These are phyloP conservation scores for Siniperca scherzeri DNA, from an alignment of 2,797 vertebrate genomes.

Conservation along the genomic window DNA sequence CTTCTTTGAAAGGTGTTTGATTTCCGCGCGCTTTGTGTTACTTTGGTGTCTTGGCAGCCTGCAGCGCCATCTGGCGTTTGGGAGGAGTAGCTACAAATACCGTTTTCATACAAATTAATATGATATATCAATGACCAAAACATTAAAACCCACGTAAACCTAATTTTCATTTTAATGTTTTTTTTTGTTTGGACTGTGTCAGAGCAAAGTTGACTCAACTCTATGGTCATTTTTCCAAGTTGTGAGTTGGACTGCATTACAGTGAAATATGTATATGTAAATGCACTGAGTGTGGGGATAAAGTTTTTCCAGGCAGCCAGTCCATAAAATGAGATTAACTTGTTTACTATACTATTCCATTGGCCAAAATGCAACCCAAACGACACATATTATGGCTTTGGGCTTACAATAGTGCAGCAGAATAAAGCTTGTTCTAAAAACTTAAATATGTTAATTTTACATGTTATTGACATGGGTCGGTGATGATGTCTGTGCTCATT, in stretches of 20 bases:
- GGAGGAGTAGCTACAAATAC: slow-evolving; percentile 40
- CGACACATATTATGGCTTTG: not conserved
- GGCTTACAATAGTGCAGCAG: not conserved
- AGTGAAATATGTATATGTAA: not conserved
- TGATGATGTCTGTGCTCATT: not conserved
- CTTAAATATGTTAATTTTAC: not conserved
- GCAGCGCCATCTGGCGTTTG: slow-evolving; percentile 38
- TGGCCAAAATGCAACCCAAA: not conserved
- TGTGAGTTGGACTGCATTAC: not conserved
- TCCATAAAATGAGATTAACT: not conserved
- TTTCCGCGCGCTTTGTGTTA: slow-evolving; percentile 28
- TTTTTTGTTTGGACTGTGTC: not conserved
- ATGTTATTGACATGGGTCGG: not conserved
- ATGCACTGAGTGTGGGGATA: too few species aligned
- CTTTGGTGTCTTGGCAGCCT: fast-evolving
- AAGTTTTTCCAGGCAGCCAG: not conserved
- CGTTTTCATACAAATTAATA: not conserved
- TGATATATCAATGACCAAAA: not conserved
- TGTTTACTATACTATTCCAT: not conserved
- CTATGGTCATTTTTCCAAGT: not conserved
- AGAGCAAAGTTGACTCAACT: not conserved
- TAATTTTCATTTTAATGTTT: not conserved
- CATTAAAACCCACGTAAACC: too few species aligned
- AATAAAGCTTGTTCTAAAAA: not conserved
- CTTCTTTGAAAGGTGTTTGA: not conserved